These are phyloP conservation scores for Mus pahari DNA, from an alignment of 2,113 vertebrate species.

Conservation along the genomic window DNA sequence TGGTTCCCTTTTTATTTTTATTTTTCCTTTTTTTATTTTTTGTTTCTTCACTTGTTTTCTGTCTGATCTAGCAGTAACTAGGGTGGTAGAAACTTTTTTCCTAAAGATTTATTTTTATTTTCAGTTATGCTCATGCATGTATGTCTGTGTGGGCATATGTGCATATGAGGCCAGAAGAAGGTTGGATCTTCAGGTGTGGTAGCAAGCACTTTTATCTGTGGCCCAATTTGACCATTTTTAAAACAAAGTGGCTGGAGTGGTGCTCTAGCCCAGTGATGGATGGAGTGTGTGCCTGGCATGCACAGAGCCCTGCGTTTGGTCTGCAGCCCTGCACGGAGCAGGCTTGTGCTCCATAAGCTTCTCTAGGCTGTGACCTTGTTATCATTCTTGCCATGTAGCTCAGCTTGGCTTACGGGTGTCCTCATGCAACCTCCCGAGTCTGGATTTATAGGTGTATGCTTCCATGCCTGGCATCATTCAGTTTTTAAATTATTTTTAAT, in stretches of 20 bases:
- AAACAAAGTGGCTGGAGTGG: not conserved
- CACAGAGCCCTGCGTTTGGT: not conserved
- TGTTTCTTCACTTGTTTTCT: not conserved
- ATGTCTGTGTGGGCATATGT: not conserved
- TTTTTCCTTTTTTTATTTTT: not conserved
- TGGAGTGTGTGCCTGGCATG: not conserved
- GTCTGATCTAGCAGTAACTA: not conserved
- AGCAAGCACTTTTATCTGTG: not conserved
- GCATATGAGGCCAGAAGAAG: not conserved
- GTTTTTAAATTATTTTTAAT: constrained; percentile 53
- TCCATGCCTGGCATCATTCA: not conserved
- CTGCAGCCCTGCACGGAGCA: not conserved
- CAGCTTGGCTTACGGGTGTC: not conserved
- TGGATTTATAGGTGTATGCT: not conserved
- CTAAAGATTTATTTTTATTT: not conserved
- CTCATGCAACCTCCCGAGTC: not conserved
- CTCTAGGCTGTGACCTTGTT: not conserved
- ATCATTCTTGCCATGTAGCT: not conserved
- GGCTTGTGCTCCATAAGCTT: constrained; percentile 32
- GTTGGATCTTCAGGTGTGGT: not conserved
- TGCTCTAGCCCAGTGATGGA: not conserved
- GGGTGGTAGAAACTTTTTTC: not conserved
- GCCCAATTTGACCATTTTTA: not conserved
- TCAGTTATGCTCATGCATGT: not conserved
- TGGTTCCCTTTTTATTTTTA: not conserved